Conservation (phyloP, 1,140 invertebrate species). For the Drosophila micromelanica region DNA sequence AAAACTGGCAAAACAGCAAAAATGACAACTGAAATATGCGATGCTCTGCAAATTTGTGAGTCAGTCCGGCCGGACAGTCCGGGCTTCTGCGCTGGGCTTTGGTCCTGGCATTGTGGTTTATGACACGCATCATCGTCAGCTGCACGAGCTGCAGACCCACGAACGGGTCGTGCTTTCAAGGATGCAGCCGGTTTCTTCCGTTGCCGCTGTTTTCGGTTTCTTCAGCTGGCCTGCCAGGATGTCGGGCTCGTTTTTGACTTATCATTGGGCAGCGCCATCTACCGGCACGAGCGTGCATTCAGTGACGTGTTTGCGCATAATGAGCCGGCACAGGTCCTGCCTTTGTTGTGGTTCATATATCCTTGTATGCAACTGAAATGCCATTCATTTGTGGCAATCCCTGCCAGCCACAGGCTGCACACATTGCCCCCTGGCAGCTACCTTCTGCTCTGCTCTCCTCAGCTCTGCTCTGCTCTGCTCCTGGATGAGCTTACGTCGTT, state of each 20-base stretch:
- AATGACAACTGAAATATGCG: conserved; percentile 78
- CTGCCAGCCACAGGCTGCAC: conserved; percentile 28
- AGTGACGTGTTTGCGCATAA: conserved; percentile 67
- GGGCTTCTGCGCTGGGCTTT: conserved; percentile 37
- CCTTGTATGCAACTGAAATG: conserved; percentile 44
- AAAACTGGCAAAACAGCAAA: conserved; percentile 75
- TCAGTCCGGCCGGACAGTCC: neutral
- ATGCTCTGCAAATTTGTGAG: conserved; percentile 57
- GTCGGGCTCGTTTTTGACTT: conserved; percentile 24
- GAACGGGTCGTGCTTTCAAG: conserved; percentile 19
- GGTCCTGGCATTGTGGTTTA: conserved; percentile 61
- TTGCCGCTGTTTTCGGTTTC: conserved; percentile 13
- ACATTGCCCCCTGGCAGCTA: conserved; percentile 3
- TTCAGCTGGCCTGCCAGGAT: conserved; percentile 12
- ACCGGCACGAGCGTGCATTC: neutral
- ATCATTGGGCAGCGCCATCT: conserved; percentile 35
- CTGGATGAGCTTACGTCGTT: conserved; percentile 39
- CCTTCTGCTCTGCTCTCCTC: conserved; percentile 3
- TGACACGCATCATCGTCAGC: conserved; percentile 43
- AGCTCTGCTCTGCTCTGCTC: conserved; percentile 3
- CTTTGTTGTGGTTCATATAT: conserved; percentile 61
- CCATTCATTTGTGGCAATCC: conserved; percentile 59
- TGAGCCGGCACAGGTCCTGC: conserved; percentile 22
- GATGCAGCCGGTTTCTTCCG: conserved; percentile 12
- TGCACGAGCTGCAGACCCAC: neutral